Conservation (phyloP, 2,888 invertebrate genomes). For the Volucella inflata region DNA sequence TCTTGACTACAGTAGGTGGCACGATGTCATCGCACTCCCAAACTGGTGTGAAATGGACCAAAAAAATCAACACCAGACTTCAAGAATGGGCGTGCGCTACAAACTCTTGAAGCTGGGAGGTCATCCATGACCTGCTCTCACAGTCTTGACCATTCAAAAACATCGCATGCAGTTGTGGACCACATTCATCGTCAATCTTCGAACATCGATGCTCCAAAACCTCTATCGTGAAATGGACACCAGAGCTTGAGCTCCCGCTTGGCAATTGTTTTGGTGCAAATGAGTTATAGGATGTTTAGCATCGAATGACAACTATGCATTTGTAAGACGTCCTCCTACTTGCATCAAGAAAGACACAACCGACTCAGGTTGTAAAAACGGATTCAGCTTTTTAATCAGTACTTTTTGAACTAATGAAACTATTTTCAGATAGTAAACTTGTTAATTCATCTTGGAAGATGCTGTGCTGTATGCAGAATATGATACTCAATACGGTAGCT, state of each 20-base stretch:
- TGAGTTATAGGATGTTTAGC: constrained; percentile 76
- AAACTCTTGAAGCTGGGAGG: constrained; percentile 54
- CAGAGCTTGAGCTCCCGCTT: constrained; percentile 57
- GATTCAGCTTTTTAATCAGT: no score
- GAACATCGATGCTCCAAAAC: constrained; percentile 65
- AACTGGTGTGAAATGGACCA: constrained; percentile 28
- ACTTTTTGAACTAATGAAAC: no score
- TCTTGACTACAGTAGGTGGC: constrained; percentile 46
- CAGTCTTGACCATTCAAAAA: constrained; percentile 55
- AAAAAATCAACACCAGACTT: constrained; percentile 52
- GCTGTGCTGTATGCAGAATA: no score
- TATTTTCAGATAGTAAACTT: no score
- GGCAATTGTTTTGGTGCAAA: constrained; percentile 40
- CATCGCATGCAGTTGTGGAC: constrained; percentile 53
- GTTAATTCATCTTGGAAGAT: no score
- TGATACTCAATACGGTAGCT: no score
- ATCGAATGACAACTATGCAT: constrained; percentile 72
- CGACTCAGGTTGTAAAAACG: no score
- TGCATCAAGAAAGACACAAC: constrained; percentile 65
- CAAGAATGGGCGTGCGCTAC: constrained; percentile 45
- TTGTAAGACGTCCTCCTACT: constrained; percentile 77
- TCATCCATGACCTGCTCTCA: constrained; percentile 61
- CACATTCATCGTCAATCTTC: constrained; percentile 37
- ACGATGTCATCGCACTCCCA: constrained; percentile 3
- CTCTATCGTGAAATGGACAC: constrained; percentile 43